A percentile compares a stretch with the other conserved stretches of the same genome.
Conservation (phyloP, 2,888 invertebrate species). For the Nymphalis urticae region DNA sequence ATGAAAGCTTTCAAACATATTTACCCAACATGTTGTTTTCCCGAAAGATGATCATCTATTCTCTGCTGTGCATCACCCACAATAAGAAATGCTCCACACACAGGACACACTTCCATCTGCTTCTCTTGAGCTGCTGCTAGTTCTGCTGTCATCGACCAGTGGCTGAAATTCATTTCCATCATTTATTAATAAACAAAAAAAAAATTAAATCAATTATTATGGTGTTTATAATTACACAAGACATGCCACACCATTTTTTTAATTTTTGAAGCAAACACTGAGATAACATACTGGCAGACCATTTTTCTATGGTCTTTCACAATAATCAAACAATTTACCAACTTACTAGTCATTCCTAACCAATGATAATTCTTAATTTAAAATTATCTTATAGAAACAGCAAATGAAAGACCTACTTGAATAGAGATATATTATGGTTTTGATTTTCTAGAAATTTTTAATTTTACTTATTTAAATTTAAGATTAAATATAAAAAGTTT, state of each 20-base stretch:
- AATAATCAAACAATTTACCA: too few relatives aligned
- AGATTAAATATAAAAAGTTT: too few relatives aligned
- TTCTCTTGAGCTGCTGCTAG: conserved; percentile 95
- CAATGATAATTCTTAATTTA: background rate
- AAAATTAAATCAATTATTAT: background rate
- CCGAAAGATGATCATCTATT: conserved; percentile 98
- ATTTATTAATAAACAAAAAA: background rate
- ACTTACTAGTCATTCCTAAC: too few relatives aligned
- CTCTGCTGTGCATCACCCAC: conserved; percentile 99
- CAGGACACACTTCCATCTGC: conserved; percentile 99
- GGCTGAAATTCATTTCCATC: conserved; percentile 55
- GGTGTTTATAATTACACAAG: too few relatives aligned
- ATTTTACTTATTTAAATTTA: too few relatives aligned
- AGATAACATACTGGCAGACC: too few relatives aligned
- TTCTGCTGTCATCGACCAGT: conserved; percentile 89
- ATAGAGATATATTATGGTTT: too few relatives aligned
- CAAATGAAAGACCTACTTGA: too few relatives aligned
- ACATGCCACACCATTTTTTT: too few relatives aligned
- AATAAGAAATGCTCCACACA: conserved; percentile 99
- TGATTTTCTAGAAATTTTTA: too few relatives aligned
- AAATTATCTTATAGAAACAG: background rate
- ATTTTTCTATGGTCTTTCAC: too few relatives aligned
- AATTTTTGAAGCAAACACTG: too few relatives aligned
- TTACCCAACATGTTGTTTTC: conserved; percentile 98
- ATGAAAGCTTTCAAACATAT: background rate